These are phyloP conservation scores for Sitodiplosis mosellana DNA, from an alignment of 1,140 invertebrate species.

Conservation along the genomic window DNA sequence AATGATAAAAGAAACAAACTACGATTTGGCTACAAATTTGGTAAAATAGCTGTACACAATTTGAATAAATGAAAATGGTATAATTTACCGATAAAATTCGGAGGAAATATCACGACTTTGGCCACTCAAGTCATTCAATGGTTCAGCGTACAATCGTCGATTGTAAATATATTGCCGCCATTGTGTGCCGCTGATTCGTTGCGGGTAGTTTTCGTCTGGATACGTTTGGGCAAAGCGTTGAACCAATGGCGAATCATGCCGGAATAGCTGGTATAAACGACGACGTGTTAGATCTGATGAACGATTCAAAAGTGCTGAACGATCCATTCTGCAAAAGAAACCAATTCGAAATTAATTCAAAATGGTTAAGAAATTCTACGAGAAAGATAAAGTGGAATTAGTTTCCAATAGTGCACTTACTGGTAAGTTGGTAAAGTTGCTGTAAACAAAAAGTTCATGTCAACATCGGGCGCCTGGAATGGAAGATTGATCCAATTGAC, in stretches of 20 bases:
- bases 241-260: not conserved
- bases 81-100: conserved; percentile 46
- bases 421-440: too few species aligned
- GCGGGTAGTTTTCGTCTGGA: not conserved
- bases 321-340: too few species aligned
- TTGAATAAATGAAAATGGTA: conserved; percentile 1
- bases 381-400: too few species aligned
- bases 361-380: too few species aligned
- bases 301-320: too few species aligned
- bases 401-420: too few species aligned
- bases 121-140: conserved; percentile 41
- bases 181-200: conserved; percentile 9
- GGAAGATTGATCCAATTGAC: not conserved
- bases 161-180: conserved; percentile 53
- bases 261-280: not conserved
- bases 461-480: too few species aligned
- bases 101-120: conserved; percentile 51
- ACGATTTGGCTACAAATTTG: too few species aligned
- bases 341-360: too few species aligned
- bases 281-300: not conserved
- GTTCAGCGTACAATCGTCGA: conserved; percentile 52
- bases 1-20: too few species aligned
- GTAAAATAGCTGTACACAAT: not conserved
- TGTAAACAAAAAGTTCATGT: too few species aligned
- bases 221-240: conserved; percentile 3